These are phyloP conservation scores for Siniperca scherzeri DNA, from an alignment of 2,797 vertebrate species.

Conservation along the genomic window DNA sequence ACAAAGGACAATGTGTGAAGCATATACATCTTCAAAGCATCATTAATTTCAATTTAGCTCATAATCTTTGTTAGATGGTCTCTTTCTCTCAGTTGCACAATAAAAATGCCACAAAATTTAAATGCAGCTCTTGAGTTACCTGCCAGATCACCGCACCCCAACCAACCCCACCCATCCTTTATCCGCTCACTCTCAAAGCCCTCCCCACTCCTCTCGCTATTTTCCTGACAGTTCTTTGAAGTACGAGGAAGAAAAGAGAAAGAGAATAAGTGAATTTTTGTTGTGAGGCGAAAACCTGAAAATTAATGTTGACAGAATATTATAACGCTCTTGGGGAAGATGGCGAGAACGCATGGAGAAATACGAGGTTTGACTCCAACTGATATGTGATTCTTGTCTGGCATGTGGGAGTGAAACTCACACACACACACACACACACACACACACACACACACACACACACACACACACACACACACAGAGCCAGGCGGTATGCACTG, in stretches of 20 bases:
- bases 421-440: conserved; percentile 31
- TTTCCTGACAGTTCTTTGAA: conserved; percentile 72
- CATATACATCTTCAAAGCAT: conserved; percentile 41
- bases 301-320: conserved; percentile 68
- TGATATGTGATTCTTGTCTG: conserved; percentile 51
- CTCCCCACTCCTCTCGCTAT: conserved; percentile 6
- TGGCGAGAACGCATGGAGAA: background rate
- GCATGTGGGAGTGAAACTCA: conserved; percentile 32
- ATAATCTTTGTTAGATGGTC: conserved; percentile 32
- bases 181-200: conserved; percentile 37
- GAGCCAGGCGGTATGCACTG: conserved; percentile 39
- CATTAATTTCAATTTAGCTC: conserved; percentile 62
- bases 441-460: conserved; percentile 5
- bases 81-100: background rate
- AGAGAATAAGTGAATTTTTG: conserved; percentile 36
- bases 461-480: background rate
- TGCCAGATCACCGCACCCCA: conserved; percentile 37
- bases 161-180: conserved; percentile 27
- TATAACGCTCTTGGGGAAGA: conserved; percentile 26
- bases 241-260: conserved; percentile 30
- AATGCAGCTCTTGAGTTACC: conserved; percentile 48
- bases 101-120: conserved; percentile 49
- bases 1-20: conserved; percentile 22
- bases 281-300: conserved; percentile 57
- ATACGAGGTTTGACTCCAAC: conserved; percentile 37